phyloP scores from a whole-genome alignment of 1,140 invertebrate species.

The Drosophila punjabiensis region DNA sequence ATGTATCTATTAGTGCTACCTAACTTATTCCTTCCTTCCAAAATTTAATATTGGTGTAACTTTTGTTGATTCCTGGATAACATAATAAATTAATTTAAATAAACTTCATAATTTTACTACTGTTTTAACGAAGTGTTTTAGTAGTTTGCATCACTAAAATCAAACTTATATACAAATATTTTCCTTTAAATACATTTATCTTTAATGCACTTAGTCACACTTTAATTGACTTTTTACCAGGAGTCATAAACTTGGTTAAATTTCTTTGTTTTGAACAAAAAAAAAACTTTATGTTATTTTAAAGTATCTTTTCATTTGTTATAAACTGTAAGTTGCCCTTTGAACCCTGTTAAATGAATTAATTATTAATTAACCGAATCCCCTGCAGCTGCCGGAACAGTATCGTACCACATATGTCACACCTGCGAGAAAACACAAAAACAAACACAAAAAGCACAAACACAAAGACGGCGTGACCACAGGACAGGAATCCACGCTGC shows the following conservation, averaged over 20 bases:
- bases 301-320: neutral
- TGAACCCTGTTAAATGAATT: neutral
- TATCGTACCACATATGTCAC: slow-evolving; percentile 97
- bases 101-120: neutral
- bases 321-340: neutral
- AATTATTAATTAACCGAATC: slow-evolving; percentile 4
- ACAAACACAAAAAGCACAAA: slow-evolving; percentile 98
- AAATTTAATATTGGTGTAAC: neutral
- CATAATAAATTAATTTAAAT: neutral
- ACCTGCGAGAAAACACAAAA: slow-evolving; percentile 96
- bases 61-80: neutral
- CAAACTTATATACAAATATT: no score
- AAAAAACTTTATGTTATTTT: neutral
- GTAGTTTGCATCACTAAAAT: neutral
- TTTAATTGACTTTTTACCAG: no score
- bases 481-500: slow-evolving; percentile 88
- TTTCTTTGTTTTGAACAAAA: slow-evolving; percentile 1
- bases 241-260: neutral
- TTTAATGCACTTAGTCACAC: no score
- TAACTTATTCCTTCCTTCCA: neutral
- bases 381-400: slow-evolving; percentile 95
- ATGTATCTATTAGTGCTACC: neutral
- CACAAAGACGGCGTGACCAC: slow-evolving; percentile 92
- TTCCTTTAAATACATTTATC: no score
- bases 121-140: neutral